Conservation (phyloP, 2,797 vertebrate genomes). For the Danio choprae region DNA sequence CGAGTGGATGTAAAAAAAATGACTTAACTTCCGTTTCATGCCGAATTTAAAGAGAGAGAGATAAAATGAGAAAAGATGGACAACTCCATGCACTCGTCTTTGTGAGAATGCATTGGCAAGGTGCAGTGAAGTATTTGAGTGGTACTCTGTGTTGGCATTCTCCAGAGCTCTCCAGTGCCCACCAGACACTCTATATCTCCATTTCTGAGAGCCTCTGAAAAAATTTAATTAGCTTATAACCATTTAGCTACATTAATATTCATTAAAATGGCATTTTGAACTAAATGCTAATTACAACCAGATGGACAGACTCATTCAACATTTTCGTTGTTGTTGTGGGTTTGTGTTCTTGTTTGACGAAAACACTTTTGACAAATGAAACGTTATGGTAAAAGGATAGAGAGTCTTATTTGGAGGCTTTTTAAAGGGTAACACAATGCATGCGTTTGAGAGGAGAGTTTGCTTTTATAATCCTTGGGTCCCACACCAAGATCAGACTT, state of each 20-base stretch:
- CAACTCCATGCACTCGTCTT: background rate
- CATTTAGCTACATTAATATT: constrained; percentile 58
- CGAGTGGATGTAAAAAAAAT: no score
- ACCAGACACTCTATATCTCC: constrained; percentile 35
- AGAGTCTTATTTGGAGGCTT: constrained; percentile 1
- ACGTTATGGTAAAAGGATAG: background rate
- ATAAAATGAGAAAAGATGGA: constrained; percentile 6
- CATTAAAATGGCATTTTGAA: constrained; percentile 57
- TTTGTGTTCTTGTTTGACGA: constrained; percentile 18
- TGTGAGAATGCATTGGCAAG: constrained; percentile 4
- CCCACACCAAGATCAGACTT: background rate
- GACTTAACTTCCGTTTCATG: no score
- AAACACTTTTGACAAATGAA: constrained; percentile 37
- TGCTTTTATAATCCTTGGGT: background rate
- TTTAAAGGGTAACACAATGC: background rate
- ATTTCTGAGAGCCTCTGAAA: constrained; percentile 45
- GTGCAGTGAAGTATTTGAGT: background rate
- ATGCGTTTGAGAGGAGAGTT: background rate
- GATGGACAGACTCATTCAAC: constrained; percentile 49
- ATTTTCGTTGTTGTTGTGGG: constrained; percentile 31
- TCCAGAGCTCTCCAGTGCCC: constrained; percentile 35
- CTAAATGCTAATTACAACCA: constrained; percentile 57
- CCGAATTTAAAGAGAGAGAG: background rate
- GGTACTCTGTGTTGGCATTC: constrained; percentile 32
- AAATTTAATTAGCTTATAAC: constrained; percentile 52